Conservation (phyloP, 2,888 invertebrate genomes). For the Ornithoptera priamus region DNA sequence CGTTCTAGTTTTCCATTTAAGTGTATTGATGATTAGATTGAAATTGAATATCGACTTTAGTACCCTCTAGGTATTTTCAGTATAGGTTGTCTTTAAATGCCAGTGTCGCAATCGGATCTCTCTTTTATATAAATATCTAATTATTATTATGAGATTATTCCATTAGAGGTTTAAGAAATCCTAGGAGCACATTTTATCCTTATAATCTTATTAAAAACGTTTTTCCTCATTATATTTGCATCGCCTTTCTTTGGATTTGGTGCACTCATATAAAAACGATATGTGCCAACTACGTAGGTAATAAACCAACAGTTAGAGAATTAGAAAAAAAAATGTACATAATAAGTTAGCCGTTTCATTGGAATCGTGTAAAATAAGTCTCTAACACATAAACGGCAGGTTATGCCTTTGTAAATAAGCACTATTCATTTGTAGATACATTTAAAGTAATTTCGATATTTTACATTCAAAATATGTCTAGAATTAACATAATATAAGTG, state of each 20-base stretch:
- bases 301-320: constrained; percentile 52
- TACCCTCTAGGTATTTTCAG: constrained; percentile 22
- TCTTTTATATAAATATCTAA: constrained; percentile 57
- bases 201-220: constrained; percentile 28
- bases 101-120: constrained; percentile 67
- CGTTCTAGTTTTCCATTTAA: constrained; percentile 28
- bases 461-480: constrained; percentile 49
- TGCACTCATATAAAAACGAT: constrained; percentile 30
- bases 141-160: constrained; percentile 73
- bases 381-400: constrained; percentile 23
- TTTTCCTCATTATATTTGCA: constrained; percentile 15
- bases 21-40: constrained; percentile 22
- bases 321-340: constrained; percentile 55
- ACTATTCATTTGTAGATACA: constrained; percentile 59
- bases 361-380: constrained; percentile 38
- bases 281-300: constrained; percentile 57
- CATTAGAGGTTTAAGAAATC: constrained; percentile 73
- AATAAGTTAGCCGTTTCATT: constrained; percentile 46
- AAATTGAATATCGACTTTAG: constrained; percentile 14
- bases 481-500: constrained; percentile 38
- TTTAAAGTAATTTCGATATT: constrained; percentile 36
- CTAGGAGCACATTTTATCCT: constrained; percentile 32
- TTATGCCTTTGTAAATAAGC: constrained; percentile 38
- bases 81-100: constrained; percentile 43
- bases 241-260: constrained; percentile 11